Conservation (phyloP, 2,797 vertebrate genomes). For the Gambelia wislizenii region DNA sequence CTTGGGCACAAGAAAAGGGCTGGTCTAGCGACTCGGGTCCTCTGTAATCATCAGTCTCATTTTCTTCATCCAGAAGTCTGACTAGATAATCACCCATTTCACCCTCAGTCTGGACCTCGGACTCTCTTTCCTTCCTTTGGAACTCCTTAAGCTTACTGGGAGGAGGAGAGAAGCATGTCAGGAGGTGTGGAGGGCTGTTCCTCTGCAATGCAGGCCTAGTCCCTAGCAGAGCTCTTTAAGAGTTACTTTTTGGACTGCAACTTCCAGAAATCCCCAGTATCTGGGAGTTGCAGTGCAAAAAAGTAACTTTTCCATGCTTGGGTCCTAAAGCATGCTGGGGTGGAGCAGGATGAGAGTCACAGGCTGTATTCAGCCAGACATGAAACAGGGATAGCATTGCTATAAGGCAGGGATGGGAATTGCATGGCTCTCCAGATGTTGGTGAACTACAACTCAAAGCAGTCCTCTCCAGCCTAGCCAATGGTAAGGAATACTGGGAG, state of each 20-base stretch:
- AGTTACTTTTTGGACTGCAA: not conserved
- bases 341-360: no score
- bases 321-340: no score
- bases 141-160: constrained; percentile 21
- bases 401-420: no score
- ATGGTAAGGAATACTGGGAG: no score
- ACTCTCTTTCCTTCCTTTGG: not conserved
- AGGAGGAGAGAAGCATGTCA: not conserved
- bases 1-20: not conserved
- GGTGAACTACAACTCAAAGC: no score
- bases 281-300: not conserved
- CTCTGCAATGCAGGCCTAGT: not conserved
- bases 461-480: no score
- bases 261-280: not conserved
- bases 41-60: not conserved
- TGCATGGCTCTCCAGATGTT: no score
- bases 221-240: not conserved
- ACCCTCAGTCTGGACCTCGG: not conserved
- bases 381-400: not conserved
- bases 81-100: not conserved
- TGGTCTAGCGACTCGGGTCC: not conserved
- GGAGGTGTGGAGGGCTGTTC: not conserved
- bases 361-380: not conserved
- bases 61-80: constrained; percentile 29
- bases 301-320: not conserved